These are phyloP conservation scores for Urocyon cinereoargenteus DNA, from an alignment of 2,797 vertebrate species.

Conservation along the genomic window DNA sequence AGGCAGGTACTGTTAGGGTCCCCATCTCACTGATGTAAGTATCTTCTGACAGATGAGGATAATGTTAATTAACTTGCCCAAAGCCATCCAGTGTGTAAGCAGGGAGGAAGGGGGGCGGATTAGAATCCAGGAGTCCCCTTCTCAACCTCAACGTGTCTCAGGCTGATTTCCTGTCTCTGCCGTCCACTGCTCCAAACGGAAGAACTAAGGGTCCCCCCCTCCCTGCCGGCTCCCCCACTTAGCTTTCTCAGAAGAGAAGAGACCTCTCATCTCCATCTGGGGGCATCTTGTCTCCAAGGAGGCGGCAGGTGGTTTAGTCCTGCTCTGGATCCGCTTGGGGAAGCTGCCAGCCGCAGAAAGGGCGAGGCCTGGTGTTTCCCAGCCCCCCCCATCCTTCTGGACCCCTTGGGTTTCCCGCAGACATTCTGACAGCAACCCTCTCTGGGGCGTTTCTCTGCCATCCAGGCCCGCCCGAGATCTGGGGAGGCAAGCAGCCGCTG, in stretches of 20 bases:
- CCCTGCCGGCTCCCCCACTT: neutral
- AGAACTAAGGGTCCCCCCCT: neutral
- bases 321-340: neutral
- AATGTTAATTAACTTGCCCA: neutral
- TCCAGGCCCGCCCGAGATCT: neutral
- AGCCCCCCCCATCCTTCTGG: neutral
- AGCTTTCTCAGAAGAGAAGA: neutral
- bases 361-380: neutral
- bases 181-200: neutral
- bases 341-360: neutral
- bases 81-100: neutral
- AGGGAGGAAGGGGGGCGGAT: neutral
- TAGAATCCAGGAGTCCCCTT: neutral
- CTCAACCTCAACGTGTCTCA: neutral
- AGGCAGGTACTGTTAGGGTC: neutral
- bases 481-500: neutral
- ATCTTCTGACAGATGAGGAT: neutral
- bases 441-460: neutral
- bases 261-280: neutral
- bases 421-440: neutral
- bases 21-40: neutral
- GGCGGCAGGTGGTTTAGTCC: neutral
- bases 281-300: neutral
- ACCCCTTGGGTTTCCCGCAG: neutral
- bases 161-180: neutral